phyloP scores from a whole-genome alignment of 2,113 vertebrate species.

The Marmota flaviventris region DNA sequence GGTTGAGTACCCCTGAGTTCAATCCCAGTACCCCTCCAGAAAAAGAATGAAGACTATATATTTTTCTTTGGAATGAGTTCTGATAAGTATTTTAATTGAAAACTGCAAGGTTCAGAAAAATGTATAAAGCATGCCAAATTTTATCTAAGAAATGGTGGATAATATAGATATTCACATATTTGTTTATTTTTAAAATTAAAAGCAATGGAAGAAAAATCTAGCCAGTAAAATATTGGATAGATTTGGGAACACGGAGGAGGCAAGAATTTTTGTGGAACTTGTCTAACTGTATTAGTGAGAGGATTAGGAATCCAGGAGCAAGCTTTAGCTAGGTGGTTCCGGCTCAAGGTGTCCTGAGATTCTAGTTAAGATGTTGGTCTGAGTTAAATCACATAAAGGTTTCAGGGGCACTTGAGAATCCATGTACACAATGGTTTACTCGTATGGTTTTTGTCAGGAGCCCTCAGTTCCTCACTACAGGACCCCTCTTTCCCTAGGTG shows the following conservation, averaged over 20 bases:
- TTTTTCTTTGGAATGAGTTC: background rate
- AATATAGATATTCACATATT: background rate
- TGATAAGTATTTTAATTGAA: background rate
- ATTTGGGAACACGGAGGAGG: background rate
- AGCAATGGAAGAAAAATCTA: background rate
- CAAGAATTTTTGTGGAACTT: background rate
- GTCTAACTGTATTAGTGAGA: background rate
- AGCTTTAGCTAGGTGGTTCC: background rate
- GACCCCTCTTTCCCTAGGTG: background rate
- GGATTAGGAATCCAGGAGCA: background rate
- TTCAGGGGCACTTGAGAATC: background rate
- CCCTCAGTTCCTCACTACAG: background rate
- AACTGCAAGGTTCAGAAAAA: background rate
- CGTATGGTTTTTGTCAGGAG: background rate
- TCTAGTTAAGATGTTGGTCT: background rate
- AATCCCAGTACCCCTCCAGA: no score
- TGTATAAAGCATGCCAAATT: background rate
- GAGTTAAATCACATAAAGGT: background rate
- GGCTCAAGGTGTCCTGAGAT: background rate
- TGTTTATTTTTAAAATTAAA: slow-evolving; percentile 34
- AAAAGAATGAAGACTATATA: background rate
- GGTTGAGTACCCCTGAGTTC: no score
- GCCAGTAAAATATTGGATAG: background rate
- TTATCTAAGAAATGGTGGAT: background rate
- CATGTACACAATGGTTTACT: no score